These are phyloP conservation scores for Cuculus canorus DNA, from an alignment of 2,797 vertebrate species.

Conservation along the genomic window DNA sequence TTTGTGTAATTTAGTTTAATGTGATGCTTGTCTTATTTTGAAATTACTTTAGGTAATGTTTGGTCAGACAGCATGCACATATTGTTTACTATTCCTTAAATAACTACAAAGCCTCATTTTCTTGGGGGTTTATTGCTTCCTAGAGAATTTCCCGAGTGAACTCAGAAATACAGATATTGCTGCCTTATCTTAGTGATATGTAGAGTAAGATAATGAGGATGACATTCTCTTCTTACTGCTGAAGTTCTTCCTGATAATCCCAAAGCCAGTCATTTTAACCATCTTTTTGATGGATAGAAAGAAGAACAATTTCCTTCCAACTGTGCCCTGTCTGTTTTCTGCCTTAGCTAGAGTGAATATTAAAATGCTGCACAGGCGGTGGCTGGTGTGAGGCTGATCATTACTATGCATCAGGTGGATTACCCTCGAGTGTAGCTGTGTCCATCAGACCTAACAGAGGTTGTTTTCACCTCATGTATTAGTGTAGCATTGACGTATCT, in stretches of 20 bases:
- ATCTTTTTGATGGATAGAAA: background rate
- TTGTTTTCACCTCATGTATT: background rate
- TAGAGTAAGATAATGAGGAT: background rate
- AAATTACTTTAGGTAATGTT: background rate
- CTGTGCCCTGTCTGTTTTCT: background rate
- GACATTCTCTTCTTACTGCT: background rate
- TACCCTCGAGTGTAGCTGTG: background rate
- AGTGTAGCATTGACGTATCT: background rate
- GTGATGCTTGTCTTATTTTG: background rate
- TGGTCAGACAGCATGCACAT: background rate
- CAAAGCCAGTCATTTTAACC: background rate
- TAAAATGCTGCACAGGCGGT: background rate
- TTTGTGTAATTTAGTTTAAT: background rate
- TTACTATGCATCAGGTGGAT: accelerated
- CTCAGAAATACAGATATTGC: background rate
- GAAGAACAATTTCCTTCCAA: background rate
- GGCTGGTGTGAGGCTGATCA: background rate
- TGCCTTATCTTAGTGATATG: background rate
- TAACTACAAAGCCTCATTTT: background rate
- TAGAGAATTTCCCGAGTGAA: background rate
- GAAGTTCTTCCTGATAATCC: background rate
- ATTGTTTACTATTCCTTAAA: background rate
- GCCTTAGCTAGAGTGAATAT: accelerated
- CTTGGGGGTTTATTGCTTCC: background rate
- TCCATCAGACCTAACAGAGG: background rate